These are phyloP conservation scores for Oncorhynchus keta DNA, from an alignment of 2,113 vertebrate genomes.

Conservation along the genomic window DNA sequence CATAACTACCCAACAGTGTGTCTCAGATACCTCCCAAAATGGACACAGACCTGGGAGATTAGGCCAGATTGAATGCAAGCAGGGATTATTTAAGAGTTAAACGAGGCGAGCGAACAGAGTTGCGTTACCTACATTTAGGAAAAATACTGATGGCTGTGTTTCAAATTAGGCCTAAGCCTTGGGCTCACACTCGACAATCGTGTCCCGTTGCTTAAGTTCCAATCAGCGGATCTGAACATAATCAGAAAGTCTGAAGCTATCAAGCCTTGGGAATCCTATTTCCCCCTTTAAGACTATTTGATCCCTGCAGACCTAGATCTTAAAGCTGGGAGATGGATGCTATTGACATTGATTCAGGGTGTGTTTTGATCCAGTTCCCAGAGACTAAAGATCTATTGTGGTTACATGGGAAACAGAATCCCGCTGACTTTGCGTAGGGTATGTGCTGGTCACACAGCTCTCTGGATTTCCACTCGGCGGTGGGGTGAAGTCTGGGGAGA, in stretches of 20 bases:
- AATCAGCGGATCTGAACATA: conserved; percentile 62
- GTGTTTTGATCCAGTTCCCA: conserved; percentile 34
- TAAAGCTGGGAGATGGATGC: conserved; percentile 8
- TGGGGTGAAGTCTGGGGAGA: conserved; percentile 44
- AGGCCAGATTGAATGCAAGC: background rate
- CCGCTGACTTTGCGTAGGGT: conserved; percentile 10
- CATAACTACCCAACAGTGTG: background rate
- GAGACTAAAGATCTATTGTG: conserved; percentile 23
- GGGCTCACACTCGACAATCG: conserved; percentile 60
- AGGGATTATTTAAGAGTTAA: conserved; percentile 60
- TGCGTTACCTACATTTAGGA: conserved; percentile 68
- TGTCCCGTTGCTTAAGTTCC: conserved; percentile 33
- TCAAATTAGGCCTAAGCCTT: conserved; percentile 56
- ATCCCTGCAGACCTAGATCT: background rate
- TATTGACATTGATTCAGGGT: conserved; percentile 3
- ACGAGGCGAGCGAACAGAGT: conserved; percentile 61
- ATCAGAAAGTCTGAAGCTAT: conserved; percentile 49
- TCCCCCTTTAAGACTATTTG: conserved; percentile 4
- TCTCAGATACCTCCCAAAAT: background rate
- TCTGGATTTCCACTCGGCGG: conserved; percentile 19
- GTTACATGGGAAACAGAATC: conserved; percentile 13
- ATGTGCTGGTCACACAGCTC: background rate
- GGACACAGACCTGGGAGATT: background rate
- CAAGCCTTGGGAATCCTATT: conserved; percentile 51
- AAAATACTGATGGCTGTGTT: conserved; percentile 20